These are phyloP conservation scores for Theristicus caerulescens DNA, from an alignment of 2,113 vertebrate species.

Conservation along the genomic window DNA sequence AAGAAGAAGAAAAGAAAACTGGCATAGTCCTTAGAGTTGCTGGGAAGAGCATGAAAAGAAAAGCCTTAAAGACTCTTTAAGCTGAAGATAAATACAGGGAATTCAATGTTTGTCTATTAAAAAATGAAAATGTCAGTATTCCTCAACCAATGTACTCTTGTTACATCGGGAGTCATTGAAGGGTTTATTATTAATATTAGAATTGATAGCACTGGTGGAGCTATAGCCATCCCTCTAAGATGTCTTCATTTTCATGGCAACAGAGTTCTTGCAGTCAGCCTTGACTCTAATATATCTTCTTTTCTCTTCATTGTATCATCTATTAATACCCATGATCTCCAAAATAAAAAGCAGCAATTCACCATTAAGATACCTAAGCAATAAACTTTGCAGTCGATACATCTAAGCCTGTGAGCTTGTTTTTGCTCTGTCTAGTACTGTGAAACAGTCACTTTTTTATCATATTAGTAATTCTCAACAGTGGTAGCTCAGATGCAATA, in stretches of 20 bases:
- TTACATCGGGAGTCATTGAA: not conserved
- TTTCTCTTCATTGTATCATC: not conserved
- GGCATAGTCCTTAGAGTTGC: not conserved
- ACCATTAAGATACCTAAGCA: not conserved
- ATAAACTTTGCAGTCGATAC: not conserved
- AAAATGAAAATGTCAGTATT: not conserved
- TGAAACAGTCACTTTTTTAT: not conserved
- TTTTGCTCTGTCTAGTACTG: not conserved
- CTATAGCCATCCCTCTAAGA: not conserved
- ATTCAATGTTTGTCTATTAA: not conserved
- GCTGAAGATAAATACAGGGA: not conserved
- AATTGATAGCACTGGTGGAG: not conserved
- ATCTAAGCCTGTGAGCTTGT: not conserved
- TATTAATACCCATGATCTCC: not conserved
- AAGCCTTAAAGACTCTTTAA: not conserved
- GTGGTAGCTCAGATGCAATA: not conserved
- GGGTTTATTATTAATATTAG: not conserved
- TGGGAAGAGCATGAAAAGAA: not conserved
- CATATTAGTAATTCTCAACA: not conserved
- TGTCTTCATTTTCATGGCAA: not conserved
- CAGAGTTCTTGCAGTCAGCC: not conserved
- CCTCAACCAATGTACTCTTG: not conserved
- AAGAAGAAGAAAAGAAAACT: not conserved
- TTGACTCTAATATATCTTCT: not conserved
- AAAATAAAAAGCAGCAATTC: not conserved